Evolutionary conservation across 2,113 vertebrate species (phyloP).

Genomic region (Fregetta grallaria): DNA sequence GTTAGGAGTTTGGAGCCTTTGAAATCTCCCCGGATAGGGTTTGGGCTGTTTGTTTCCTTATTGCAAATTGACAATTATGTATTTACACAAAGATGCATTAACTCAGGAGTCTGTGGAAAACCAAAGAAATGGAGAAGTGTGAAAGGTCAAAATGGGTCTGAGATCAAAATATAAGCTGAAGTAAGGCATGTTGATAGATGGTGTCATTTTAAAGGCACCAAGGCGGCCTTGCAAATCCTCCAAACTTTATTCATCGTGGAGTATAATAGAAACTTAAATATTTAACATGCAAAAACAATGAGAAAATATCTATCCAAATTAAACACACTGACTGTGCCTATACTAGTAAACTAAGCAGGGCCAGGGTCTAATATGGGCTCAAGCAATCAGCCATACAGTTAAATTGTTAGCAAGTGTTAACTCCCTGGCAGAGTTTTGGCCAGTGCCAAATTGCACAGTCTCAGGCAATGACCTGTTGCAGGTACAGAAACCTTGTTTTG

Average conservation of each 20-base stretch:
- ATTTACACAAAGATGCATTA: slow-evolving; percentile 1
- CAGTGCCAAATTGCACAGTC: not conserved
- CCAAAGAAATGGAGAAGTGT: not conserved
- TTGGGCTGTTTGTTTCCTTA: not conserved
- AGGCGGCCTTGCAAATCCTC: not conserved
- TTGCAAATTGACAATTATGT: not conserved
- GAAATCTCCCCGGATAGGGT: not conserved
- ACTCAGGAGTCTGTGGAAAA: not conserved
- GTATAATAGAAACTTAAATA: not conserved
- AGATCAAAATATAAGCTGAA: not conserved
- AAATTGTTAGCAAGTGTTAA: not conserved
- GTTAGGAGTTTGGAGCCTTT: not conserved
- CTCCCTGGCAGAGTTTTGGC: not conserved
- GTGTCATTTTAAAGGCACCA: not conserved
- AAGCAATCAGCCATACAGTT: not conserved
- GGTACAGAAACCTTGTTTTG: not conserved
- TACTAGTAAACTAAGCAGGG: not conserved
- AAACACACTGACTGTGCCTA: not conserved
- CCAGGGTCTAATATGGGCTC: not conserved
- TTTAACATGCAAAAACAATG: not conserved
- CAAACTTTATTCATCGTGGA: not conserved
- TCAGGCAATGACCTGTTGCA: not conserved
- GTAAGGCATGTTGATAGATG: not conserved
- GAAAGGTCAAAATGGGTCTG: slow-evolving; percentile 1
- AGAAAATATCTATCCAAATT: not conserved